A percentile compares a stretch with the other conserved stretches of the same genome.
Evolutionary conservation across 2,888 invertebrate species (phyloP).

Genomic region (Cyaniris semiargus): DNA sequence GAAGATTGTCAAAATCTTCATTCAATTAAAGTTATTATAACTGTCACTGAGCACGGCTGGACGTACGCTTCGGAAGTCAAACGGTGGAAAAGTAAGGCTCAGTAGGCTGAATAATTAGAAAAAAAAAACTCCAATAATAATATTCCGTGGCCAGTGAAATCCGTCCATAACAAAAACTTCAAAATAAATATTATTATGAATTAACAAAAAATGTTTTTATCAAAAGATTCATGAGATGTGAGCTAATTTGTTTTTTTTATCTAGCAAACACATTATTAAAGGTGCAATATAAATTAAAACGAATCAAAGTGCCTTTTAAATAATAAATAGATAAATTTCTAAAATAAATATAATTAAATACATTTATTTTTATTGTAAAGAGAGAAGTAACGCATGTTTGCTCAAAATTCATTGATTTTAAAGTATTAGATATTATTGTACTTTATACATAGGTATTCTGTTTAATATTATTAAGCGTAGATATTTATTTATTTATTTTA

Average conservation of each 20-base stretch:
- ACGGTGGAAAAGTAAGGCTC: no score
- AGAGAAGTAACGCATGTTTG: background rate
- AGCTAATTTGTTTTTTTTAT: background rate
- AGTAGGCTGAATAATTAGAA: no score
- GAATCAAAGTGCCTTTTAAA: background rate
- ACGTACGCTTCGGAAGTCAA: no score
- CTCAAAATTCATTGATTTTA: background rate
- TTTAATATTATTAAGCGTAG: background rate
- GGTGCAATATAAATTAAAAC: background rate
- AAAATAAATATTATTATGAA: background rate
- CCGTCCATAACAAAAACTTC: background rate
- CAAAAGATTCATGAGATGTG: background rate
- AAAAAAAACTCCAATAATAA: no score
- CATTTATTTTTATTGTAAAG: background rate
- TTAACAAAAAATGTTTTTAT: background rate
- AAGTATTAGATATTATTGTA: background rate
- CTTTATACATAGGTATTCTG: background rate
- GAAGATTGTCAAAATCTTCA: no score
- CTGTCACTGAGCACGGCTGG: no score
- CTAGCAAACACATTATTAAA: background rate
- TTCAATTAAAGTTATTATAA: no score
- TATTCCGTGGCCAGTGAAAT: background rate
- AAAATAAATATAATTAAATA: background rate
- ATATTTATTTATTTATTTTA: constrained; percentile 4
- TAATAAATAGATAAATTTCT: background rate